Conservation (phyloP, 1,140 invertebrate genomes). For the Drosophila burlai region DNA sequence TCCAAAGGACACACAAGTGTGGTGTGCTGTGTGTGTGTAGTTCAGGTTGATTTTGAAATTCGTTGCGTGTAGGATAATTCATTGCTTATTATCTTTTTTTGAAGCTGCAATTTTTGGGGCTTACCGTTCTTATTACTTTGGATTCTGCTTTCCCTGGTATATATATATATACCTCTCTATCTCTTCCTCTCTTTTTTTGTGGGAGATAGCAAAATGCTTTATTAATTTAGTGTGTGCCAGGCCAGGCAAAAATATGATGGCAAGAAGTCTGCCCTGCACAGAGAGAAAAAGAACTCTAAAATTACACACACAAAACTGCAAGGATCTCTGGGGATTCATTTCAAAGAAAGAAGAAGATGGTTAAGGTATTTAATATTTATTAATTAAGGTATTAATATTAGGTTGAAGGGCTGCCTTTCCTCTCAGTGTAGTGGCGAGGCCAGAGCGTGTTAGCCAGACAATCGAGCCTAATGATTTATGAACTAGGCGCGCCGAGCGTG, state of each 20-base stretch:
- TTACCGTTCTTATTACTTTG: conserved; percentile 53
- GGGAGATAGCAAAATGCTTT: conserved; percentile 78
- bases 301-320: too few relatives aligned
- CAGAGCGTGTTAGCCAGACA: conserved; percentile 76
- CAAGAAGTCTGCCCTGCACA: background rate
- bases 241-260: conserved; percentile 15
- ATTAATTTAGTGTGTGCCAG: conserved; percentile 81
- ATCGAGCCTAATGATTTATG: conserved; percentile 83
- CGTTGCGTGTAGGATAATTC: conserved; percentile 83
- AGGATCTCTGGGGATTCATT: too few relatives aligned
- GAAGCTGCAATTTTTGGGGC: conserved; percentile 69
- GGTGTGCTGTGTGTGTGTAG: conserved; percentile 21
- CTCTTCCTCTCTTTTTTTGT: conserved; percentile 4
- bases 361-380: background rate
- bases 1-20: conserved; percentile 31
- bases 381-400: background rate
- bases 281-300: background rate
- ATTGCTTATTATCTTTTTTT: conserved; percentile 82
- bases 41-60: conserved; percentile 76
- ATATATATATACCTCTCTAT: background rate
- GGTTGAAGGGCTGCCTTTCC: background rate
- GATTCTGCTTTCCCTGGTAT: conserved; percentile 16
- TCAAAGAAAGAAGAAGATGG: background rate
- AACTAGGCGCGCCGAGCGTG: conserved; percentile 67
- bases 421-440: conserved; percentile 13